Percentiles rank a stretch among this genome's conserved stretches.
These are phyloP conservation scores for Globodera rostochiensis DNA, from an alignment of 1,140 invertebrate genomes.

Conservation along the genomic window DNA sequence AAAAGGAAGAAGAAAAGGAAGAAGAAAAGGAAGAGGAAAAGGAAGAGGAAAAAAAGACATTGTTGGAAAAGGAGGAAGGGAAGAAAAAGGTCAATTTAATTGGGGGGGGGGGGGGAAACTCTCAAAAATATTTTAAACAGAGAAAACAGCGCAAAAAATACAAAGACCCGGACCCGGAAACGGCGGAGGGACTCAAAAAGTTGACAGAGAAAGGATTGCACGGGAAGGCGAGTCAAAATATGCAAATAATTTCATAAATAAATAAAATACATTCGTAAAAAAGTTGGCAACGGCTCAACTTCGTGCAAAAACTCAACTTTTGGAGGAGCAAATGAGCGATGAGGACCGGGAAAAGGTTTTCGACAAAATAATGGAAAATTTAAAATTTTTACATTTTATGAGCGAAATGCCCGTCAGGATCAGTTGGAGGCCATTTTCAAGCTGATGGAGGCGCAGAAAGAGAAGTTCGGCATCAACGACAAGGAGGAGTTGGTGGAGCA, in stretches of 20 bases:
- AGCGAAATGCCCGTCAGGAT: constrained; percentile 37
- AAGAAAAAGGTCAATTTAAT: constrained; percentile 19
- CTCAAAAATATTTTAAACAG: not conserved
- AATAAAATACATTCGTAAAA: not conserved
- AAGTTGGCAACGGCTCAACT: constrained; percentile 49
- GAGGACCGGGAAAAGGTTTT: constrained; percentile 51
- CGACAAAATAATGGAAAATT: not conserved
- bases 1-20: constrained; percentile 9
- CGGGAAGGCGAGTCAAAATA: constrained; percentile 28
- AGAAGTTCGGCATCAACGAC: constrained; percentile 52
- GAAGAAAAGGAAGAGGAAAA: not conserved
- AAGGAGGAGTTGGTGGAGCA: constrained; percentile 43
- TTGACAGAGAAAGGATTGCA: constrained; percentile 43
- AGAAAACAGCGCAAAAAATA: constrained; percentile 24
- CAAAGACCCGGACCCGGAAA: constrained; percentile 33
- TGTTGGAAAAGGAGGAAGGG: constrained; percentile 12
- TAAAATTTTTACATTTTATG: constrained; percentile 33
- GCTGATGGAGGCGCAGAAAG: constrained; percentile 45
- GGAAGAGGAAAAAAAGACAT: constrained; percentile 4
- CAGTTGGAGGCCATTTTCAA: constrained; percentile 46
- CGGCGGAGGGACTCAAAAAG: constrained; percentile 38
- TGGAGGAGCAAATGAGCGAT: constrained; percentile 47
- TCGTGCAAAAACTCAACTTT: constrained; percentile 36
- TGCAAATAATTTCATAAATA: not conserved
- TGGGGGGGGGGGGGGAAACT: not conserved